Evolutionary conservation across 2,113 vertebrate genomes (phyloP).

Genomic region (Microtus pennsylvanicus): DNA sequence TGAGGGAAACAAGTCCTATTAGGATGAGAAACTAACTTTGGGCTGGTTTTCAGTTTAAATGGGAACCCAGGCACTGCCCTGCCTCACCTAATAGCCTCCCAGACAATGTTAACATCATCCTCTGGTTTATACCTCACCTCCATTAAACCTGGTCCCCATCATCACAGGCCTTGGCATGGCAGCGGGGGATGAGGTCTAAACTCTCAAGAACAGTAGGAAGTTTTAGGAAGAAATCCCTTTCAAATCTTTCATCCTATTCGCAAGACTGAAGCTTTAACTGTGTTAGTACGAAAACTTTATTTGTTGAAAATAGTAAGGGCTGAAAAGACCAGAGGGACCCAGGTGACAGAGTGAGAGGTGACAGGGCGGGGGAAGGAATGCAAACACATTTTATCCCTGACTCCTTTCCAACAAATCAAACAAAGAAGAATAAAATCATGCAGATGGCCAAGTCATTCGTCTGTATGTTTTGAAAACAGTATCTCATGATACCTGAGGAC

Average conservation of each 20-base stretch:
- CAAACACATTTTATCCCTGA: background rate
- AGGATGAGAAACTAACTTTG: background rate
- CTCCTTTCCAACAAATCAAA: background rate
- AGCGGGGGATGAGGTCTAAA: background rate
- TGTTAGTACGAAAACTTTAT: background rate
- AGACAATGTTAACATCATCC: too few species aligned
- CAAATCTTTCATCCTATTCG: background rate
- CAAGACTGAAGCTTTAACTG: background rate
- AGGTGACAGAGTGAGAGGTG: background rate
- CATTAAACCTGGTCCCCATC: too few species aligned
- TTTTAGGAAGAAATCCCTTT: background rate
- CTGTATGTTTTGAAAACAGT: constrained; percentile 49
- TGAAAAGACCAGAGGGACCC: background rate
- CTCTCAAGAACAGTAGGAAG: background rate
- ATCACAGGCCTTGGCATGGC: background rate
- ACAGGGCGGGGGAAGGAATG: background rate
- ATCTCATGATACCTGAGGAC: background rate
- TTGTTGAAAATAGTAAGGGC: background rate
- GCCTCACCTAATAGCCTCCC: background rate
- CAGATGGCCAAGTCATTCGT: background rate
- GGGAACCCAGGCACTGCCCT: background rate
- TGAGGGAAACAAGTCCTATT: background rate
- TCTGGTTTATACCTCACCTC: background rate
- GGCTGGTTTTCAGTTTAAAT: background rate
- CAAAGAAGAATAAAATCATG: background rate